phyloP scores from a whole-genome alignment of 2,797 vertebrate genomes.

The Tangara arthus region DNA sequence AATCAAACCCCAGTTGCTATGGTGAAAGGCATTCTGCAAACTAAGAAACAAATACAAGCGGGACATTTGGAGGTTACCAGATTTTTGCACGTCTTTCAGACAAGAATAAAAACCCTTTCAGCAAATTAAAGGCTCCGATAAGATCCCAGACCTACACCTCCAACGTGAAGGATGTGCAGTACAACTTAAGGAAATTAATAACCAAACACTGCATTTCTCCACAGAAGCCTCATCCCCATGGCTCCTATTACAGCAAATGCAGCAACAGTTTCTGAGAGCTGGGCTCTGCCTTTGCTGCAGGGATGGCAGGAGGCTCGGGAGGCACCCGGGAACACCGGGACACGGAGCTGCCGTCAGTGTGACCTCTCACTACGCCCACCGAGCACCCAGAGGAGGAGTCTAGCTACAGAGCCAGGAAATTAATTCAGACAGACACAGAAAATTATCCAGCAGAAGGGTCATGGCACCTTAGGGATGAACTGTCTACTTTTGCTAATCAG shows the following conservation, averaged over 20 bases:
- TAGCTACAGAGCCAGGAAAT: neutral
- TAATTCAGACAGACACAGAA: neutral
- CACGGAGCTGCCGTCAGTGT: neutral
- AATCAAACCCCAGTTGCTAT: slow-evolving; percentile 59
- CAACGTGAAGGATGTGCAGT: neutral
- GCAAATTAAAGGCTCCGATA: neutral
- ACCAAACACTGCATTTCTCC: neutral
- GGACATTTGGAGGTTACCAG: slow-evolving; percentile 56
- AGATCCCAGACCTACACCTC: neutral
- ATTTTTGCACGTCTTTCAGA: slow-evolving; percentile 8
- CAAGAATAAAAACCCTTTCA: neutral
- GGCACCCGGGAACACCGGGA: accelerated
- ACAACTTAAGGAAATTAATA: neutral
- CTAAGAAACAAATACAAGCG: slow-evolving; percentile 59
- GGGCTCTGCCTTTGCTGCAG: neutral
- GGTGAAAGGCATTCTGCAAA: slow-evolving; percentile 61
- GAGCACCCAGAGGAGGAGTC: neutral
- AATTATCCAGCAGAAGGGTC: neutral
- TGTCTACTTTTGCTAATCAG: neutral
- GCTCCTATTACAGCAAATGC: neutral
- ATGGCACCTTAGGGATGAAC: neutral
- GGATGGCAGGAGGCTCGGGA: neutral
- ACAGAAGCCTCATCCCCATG: neutral
- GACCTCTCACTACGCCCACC: neutral
- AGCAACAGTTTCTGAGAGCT: neutral